Conservation (phyloP, 2,888 invertebrate genomes). For the Biston betularia region DNA sequence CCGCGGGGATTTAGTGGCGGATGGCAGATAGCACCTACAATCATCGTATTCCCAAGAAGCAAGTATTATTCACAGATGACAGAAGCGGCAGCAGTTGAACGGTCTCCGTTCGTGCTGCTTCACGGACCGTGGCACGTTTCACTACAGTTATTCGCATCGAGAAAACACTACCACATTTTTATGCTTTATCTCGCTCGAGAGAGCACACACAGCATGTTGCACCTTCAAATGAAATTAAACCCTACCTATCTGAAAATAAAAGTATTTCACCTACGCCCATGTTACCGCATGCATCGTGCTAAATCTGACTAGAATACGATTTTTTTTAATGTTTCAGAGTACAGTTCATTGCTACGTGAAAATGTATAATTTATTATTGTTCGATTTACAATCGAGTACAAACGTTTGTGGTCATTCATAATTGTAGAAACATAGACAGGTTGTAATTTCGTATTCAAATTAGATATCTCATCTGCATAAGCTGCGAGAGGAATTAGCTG, state of each 20-base stretch:
- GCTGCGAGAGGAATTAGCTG: constrained; percentile 6
- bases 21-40: neutral
- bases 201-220: constrained; percentile 58
- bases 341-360: constrained; percentile 18
- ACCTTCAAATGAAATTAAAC: constrained; percentile 56
- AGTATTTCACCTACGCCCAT: constrained; percentile 58
- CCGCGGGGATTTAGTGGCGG: neutral
- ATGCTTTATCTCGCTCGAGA: constrained; percentile 75
- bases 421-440: constrained; percentile 1
- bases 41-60: neutral
- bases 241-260: constrained; percentile 69
- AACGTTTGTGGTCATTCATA: neutral
- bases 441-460: constrained; percentile 23
- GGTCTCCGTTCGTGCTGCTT: constrained; percentile 63
- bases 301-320: constrained; percentile 43
- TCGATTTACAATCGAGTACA: neutral
- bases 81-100: constrained; percentile 45
- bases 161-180: constrained; percentile 80
- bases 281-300: constrained; percentile 40
- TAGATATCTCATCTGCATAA: constrained; percentile 31
- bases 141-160: constrained; percentile 81
- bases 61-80: constrained; percentile 31
- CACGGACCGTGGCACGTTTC: constrained; percentile 78
- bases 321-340: constrained; percentile 23
- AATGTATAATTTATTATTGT: neutral